These are phyloP conservation scores for Globodera ellingtonae DNA, from an alignment of 1,140 invertebrate species.

Conservation along the genomic window DNA sequence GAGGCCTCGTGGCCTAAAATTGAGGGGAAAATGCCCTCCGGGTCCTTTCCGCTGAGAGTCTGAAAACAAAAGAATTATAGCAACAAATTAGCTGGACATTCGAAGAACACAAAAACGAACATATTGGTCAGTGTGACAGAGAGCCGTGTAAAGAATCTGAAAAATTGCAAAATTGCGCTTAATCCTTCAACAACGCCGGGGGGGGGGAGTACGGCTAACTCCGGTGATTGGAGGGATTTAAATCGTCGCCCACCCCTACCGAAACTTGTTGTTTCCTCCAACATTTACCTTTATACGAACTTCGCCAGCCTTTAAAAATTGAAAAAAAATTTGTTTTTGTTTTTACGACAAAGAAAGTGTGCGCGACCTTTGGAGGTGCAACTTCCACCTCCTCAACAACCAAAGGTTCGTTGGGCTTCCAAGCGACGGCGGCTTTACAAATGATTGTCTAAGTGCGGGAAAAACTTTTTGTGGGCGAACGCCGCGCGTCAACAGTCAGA, in stretches of 20 bases:
- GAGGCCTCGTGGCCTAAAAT: constrained; percentile 90
- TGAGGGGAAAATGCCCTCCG: constrained; percentile 89
- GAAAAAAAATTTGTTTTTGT: not conserved
- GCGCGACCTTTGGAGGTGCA: constrained; percentile 77
- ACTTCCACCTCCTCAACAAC: constrained; percentile 88
- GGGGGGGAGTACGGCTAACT: no score
- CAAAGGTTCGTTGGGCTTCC: constrained; percentile 74
- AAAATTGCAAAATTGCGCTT: not conserved
- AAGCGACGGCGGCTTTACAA: constrained; percentile 62
- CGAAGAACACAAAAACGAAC: not conserved
- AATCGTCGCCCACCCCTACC: not conserved
- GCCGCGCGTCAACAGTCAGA: not conserved
- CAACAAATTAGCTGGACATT: not conserved
- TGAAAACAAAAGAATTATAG: not conserved
- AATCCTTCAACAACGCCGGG: no score
- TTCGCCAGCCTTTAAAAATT: constrained; percentile 69
- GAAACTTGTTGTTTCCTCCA: not conserved
- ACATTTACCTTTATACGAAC: constrained; percentile 70
- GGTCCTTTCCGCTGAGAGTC: constrained; percentile 82
- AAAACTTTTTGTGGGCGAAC: not conserved
- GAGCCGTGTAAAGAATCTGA: constrained; percentile 69
- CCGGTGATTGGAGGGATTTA: not conserved
- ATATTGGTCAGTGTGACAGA: constrained; percentile 92
- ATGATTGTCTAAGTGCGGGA: constrained; percentile 39
- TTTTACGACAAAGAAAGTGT: constrained; percentile 20